These are phyloP conservation scores for Nephrotoma appendiculata DNA, from an alignment of 2,888 invertebrate species.

Conservation along the genomic window DNA sequence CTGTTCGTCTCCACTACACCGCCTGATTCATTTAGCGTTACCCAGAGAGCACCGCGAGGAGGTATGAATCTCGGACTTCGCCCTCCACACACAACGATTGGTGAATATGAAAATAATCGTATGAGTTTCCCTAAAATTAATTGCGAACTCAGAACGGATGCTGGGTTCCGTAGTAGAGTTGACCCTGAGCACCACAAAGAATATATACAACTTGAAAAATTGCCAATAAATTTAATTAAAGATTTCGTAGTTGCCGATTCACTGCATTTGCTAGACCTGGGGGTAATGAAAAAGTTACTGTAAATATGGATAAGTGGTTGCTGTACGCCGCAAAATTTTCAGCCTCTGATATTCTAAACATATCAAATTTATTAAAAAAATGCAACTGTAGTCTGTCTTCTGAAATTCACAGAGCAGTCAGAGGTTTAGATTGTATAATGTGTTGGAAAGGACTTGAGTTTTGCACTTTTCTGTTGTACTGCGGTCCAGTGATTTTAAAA, in stretches of 20 bases:
- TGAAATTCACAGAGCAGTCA: slow-evolving; percentile 1
- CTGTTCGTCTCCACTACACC: too few species aligned
- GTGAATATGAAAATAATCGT: background rate
- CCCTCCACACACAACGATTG: background rate
- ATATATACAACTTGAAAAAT: background rate
- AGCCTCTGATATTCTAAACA: background rate
- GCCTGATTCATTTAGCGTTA: too few species aligned
- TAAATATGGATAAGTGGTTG: background rate
- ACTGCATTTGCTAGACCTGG: background rate
- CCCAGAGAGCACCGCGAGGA: too few species aligned
- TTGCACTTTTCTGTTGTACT: too few species aligned
- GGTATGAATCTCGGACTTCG: too few species aligned
- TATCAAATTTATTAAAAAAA: background rate
- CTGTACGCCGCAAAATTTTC: background rate
- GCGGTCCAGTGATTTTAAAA: too few species aligned
- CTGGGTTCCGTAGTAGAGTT: background rate
- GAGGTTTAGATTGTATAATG: background rate
- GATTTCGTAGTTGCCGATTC: slow-evolving; percentile 3
- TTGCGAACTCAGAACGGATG: background rate
- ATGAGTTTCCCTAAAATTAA: background rate
- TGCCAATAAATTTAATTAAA: background rate
- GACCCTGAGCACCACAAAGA: background rate
- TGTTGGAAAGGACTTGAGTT: background rate
- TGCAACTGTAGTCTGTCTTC: background rate
- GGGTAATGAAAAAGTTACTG: background rate